A percentile compares a stretch with the other conserved stretches of the same genome.
phyloP scores from a whole-genome alignment of 2,888 invertebrate species.

The Melitaea athalia region DNA sequence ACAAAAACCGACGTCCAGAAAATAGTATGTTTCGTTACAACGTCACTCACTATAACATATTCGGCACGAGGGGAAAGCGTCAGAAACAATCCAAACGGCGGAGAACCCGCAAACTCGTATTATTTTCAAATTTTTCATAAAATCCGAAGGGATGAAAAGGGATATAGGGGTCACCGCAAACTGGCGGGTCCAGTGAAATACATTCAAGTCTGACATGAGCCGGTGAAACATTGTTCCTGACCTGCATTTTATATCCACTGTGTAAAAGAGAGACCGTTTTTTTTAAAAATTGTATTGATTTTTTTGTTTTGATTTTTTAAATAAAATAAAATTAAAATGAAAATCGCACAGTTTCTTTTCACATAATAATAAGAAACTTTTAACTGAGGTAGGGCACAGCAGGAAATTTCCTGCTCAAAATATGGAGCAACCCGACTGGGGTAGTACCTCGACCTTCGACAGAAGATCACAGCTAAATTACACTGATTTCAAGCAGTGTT shows the following conservation, averaged over 20 bases:
- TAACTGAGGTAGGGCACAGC: too few species aligned
- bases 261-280: conserved; percentile 21
- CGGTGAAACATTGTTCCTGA: conserved; percentile 46
- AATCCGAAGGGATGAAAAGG: conserved; percentile 23
- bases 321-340: too few species aligned
- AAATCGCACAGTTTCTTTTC: too few species aligned
- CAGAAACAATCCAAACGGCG: conserved; percentile 41
- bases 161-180: conserved; percentile 32
- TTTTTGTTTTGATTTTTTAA: background rate
- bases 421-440: too few species aligned
- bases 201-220: conserved; percentile 44
- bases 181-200: conserved; percentile 41
- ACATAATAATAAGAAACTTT: too few species aligned
- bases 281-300: conserved; percentile 21
- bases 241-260: conserved; percentile 48
- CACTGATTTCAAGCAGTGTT: too few species aligned
- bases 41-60: conserved; percentile 44
- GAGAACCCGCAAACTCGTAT: conserved; percentile 33
- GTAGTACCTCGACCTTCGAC: too few species aligned
- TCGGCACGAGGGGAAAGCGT: conserved; percentile 43
- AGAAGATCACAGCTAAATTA: too few species aligned
- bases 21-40: conserved; percentile 36
- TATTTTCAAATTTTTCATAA: conserved; percentile 17
- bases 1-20: conserved; percentile 20
- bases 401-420: too few species aligned